phyloP scores from a whole-genome alignment of 2,797 vertebrate species.

The Siniperca obscura region DNA sequence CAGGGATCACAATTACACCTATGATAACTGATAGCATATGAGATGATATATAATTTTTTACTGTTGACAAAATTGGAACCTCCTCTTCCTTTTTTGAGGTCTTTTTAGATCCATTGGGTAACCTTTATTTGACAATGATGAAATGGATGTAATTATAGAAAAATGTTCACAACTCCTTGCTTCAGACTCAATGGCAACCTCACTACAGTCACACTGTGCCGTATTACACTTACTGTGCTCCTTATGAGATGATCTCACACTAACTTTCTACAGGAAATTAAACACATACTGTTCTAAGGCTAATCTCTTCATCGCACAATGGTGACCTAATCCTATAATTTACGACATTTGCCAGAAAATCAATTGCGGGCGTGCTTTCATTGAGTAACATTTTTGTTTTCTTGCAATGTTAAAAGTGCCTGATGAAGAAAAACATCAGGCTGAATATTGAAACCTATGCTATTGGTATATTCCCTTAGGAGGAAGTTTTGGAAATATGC shows the following conservation, averaged over 20 bases:
- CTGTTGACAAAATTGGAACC: constrained; percentile 5
- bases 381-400: background rate
- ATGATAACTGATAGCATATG: constrained; percentile 6
- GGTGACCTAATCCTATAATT: background rate
- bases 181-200: background rate
- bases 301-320: background rate
- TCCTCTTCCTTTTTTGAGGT: background rate
- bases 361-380: background rate
- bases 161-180: background rate
- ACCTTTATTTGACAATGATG: background rate
- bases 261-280: background rate
- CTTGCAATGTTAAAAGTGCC: background rate
- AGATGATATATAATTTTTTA: constrained; percentile 4
- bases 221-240: background rate
- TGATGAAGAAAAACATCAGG: background rate
- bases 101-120: background rate
- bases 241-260: background rate
- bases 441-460: background rate
- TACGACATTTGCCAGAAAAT: background rate
- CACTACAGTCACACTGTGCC: background rate
- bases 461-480: too few species aligned
- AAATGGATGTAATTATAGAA: constrained; percentile 9
- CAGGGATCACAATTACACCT: background rate
- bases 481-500: background rate
- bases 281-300: background rate